Conservation (phyloP, 1,140 invertebrate species). For the Drosophila erecta region DNA sequence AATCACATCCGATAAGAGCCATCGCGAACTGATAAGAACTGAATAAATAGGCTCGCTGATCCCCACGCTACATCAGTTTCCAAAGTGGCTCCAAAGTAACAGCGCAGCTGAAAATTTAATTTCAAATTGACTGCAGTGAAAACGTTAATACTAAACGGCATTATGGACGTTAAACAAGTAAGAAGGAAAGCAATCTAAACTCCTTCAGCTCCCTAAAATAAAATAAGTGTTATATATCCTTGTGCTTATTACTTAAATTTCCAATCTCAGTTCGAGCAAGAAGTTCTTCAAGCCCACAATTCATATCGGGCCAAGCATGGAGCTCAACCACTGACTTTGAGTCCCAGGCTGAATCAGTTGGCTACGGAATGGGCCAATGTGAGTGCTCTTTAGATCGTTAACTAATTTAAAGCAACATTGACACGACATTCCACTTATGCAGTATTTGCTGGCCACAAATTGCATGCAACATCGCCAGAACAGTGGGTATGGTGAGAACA, state of each 20-base stretch:
- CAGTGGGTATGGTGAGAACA: conserved; percentile 92
- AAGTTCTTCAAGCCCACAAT: conserved; percentile 64
- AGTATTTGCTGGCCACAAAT: conserved; percentile 58
- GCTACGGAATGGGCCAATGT: conserved; percentile 64
- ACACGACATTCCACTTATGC: background rate
- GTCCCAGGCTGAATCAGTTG: conserved; percentile 27
- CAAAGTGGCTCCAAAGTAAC: conserved; percentile 9
- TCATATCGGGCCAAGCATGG: conserved; percentile 44
- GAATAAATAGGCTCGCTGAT: conserved; percentile 46
- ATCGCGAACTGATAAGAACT: conserved; percentile 56
- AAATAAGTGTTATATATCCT: no score
- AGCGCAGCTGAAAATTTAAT: conserved; percentile 5
- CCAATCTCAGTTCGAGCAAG: conserved; percentile 45
- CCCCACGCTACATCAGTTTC: conserved; percentile 29
- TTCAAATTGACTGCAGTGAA: conserved; percentile 7
- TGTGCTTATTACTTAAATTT: background rate
- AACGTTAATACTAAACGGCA: background rate
- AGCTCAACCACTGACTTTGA: conserved; percentile 38
- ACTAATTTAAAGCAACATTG: background rate
- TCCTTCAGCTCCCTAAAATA: background rate
- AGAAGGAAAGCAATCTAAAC: background rate
- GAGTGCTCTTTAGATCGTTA: background rate
- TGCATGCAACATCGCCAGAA: conserved; percentile 88
- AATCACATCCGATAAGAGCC: no score
- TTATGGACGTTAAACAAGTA: conserved; percentile 51